phyloP scores from a whole-genome alignment of 2,888 invertebrate species.

The Agriopis aurantiaria region DNA sequence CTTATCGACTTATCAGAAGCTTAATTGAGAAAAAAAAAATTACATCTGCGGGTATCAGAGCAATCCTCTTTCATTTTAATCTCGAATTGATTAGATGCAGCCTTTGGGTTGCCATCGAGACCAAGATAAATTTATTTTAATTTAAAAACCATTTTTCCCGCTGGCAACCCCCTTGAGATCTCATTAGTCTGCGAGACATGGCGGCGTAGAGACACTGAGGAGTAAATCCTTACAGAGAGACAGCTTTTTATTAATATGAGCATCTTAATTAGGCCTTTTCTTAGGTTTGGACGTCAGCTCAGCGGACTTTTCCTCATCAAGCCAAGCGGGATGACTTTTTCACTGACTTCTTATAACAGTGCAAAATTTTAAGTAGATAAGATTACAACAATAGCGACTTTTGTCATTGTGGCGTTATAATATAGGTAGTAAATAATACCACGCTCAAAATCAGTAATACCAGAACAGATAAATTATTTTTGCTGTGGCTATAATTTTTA shows the following conservation, averaged over 20 bases:
- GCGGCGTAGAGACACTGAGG: slow-evolving; percentile 19
- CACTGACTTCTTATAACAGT: too few relatives aligned
- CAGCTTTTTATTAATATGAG: neutral
- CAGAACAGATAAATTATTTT: too few relatives aligned
- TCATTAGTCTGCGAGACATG: slow-evolving; percentile 63
- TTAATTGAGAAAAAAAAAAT: slow-evolving; percentile 57
- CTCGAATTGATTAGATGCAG: slow-evolving; percentile 70
- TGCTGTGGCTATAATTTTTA: too few relatives aligned
- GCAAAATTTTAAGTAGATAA: too few relatives aligned
- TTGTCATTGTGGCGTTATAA: too few relatives aligned
- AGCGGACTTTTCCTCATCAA: too few relatives aligned
- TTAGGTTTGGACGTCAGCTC: too few relatives aligned
- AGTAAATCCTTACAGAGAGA: neutral
- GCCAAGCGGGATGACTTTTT: too few relatives aligned
- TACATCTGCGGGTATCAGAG: slow-evolving; percentile 49
- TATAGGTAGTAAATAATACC: too few relatives aligned
- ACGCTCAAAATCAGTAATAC: too few relatives aligned
- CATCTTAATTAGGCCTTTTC: too few relatives aligned
- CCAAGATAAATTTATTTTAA: slow-evolving; percentile 67
- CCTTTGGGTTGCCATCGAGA: slow-evolving; percentile 48
- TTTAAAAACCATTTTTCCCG: slow-evolving; percentile 69
- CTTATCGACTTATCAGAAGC: slow-evolving; percentile 46
- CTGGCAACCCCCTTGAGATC: slow-evolving; percentile 65
- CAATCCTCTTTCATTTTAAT: slow-evolving; percentile 70
- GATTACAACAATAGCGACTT: too few relatives aligned